These are phyloP conservation scores for Lepidostoma basale DNA, from an alignment of 1,140 invertebrate genomes.

Conservation along the genomic window DNA sequence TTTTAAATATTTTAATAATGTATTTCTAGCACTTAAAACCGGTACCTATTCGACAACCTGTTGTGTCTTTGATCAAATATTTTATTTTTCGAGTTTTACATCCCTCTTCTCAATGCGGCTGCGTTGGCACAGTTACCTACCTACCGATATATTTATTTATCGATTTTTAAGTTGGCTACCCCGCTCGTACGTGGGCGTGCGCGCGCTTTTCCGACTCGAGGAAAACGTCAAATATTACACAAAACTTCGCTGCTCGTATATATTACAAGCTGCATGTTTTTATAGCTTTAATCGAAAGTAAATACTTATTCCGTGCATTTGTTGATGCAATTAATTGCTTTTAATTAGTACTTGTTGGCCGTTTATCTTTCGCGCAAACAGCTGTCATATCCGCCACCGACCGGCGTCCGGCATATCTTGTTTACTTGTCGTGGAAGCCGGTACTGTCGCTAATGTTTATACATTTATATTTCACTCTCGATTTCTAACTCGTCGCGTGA, in stretches of 20 bases:
- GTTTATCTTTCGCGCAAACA: background rate
- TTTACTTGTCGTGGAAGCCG: slow-evolving; percentile 3
- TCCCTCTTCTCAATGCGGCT: background rate
- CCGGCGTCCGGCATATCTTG: slow-evolving; percentile 11
- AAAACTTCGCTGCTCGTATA: too few relatives aligned
- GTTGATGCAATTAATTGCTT: too few relatives aligned
- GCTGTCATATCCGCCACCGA: background rate
- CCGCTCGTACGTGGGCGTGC: slow-evolving; percentile 4
- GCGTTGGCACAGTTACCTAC: slow-evolving; percentile 21
- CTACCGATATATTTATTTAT: background rate
- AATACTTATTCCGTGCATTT: too few relatives aligned
- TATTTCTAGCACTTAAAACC: too few relatives aligned
- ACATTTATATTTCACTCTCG: too few relatives aligned
- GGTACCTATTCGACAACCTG: too few relatives aligned
- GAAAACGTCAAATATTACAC: background rate
- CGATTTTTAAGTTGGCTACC: slow-evolving; percentile 18
- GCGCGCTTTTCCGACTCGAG: slow-evolving; percentile 10
- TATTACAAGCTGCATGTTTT: too few relatives aligned
- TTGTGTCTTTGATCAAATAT: too few relatives aligned
- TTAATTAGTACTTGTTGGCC: background rate
- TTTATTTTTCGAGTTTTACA: too few relatives aligned
- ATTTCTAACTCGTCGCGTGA: too few relatives aligned
- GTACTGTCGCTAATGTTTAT: background rate
- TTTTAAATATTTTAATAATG: too few relatives aligned
- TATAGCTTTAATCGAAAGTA: too few relatives aligned